These are phyloP conservation scores for Varecia variegata DNA, from an alignment of 2,797 vertebrate genomes.

Conservation along the genomic window DNA sequence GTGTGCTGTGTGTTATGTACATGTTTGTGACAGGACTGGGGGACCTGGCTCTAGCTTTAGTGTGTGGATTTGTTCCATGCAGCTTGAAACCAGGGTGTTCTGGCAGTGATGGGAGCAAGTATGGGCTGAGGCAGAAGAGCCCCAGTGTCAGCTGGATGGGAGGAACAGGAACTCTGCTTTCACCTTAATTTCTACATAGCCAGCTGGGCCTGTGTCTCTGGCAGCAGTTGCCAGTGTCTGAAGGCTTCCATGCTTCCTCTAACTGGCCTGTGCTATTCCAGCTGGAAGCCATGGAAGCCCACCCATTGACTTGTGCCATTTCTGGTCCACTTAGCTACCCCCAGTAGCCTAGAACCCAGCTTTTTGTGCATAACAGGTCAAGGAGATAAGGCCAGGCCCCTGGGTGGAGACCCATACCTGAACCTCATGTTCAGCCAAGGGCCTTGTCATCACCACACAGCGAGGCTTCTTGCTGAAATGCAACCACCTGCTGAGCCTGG, in stretches of 20 bases:
- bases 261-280: background rate
- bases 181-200: background rate
- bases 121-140: background rate
- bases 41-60: background rate
- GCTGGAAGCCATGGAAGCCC: background rate
- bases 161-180: background rate
- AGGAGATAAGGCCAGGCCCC: background rate
- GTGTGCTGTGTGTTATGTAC: background rate
- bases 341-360: background rate
- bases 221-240: background rate
- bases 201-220: background rate
- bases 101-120: background rate
- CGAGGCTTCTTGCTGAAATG: conserved; percentile 11
- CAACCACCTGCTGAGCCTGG: background rate
- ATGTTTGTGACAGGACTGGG: background rate
- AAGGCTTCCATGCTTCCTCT: background rate
- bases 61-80: background rate
- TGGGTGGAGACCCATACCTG: background rate
- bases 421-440: background rate
- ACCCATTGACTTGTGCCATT: background rate
- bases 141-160: background rate
- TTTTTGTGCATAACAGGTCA: background rate
- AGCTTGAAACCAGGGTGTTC: conserved; percentile 15
- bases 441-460: background rate
- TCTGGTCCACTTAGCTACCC: background rate